A percentile compares a stretch with the other conserved stretches of the same genome.
phyloP scores from a whole-genome alignment of 2,888 invertebrate species.

The Halictus ligatus region DNA sequence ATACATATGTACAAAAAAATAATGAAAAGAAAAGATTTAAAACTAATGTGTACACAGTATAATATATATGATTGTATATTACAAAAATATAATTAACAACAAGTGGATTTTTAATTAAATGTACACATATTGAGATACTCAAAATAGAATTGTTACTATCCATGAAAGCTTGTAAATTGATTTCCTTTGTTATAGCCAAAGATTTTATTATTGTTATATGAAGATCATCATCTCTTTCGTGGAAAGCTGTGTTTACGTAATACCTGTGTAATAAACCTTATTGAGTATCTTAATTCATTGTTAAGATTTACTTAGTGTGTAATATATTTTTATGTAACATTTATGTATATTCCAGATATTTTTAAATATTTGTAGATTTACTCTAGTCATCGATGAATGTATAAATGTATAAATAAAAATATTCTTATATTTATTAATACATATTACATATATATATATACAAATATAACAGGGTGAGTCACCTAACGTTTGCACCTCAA shows the following conservation, averaged over 20 bases:
- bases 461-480: too few relatives aligned
- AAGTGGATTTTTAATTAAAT: slow-evolving; percentile 31
- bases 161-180: background rate
- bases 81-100: slow-evolving; percentile 11
- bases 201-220: background rate
- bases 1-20: slow-evolving; percentile 9
- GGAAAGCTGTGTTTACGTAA: background rate
- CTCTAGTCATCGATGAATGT: slow-evolving; percentile 52
- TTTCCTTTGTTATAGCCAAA: background rate
- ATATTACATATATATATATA: background rate
- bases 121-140: slow-evolving; percentile 44
- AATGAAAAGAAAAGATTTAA: background rate
- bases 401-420: slow-evolving; percentile 53
- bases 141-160: background rate
- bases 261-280: slow-evolving; percentile 3
- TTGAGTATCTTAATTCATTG: slow-evolving; percentile 51
- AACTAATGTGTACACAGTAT: slow-evolving; percentile 1
- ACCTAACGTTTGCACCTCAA: too few relatives aligned
- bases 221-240: background rate
- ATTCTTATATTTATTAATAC: slow-evolving; percentile 23
- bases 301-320: slow-evolving; percentile 19
- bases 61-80: slow-evolving; percentile 14
- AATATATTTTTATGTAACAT: slow-evolving; percentile 19
- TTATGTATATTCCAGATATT: background rate
- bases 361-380: slow-evolving; percentile 30